Evolutionary conservation across 2,113 vertebrate species (phyloP), one percentile per base, ranked within the genome.

Genomic region (Willisornis vidua): DNA sequence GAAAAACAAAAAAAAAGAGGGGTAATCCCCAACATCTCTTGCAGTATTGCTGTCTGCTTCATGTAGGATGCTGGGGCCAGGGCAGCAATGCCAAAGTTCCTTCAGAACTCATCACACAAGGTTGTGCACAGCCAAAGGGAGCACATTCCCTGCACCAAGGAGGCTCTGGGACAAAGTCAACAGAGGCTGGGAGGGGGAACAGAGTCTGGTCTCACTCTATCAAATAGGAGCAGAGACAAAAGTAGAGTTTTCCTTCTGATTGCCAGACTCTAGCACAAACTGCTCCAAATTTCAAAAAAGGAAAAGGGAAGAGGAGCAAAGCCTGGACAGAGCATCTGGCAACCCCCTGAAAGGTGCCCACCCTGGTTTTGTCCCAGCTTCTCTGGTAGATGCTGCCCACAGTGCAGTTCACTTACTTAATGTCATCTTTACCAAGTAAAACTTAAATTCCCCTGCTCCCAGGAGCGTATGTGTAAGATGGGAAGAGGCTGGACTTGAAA

Each of bases 401-500:
- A 84, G 59, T 55, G 46, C 66, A 58, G 33, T 55, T 79, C 59
- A 59, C 43, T 77, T 81, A 35, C 39, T 49, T 55, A 51, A 70
- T 0, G 0, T 43, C 55, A 45, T 65, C 51, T 90, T 94, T 39
- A 54, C 86, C 51, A 31, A 94, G 76, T n/a, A 84, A 90, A 94
- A 87, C 55, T 39, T 29, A 29, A n/a, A 88, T 65, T 63, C 41
- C 35, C 48, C 65, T 46, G 24, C 24, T 94, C 95, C 74, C 88
- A 67, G 31, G 57, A 85, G 71, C 66, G 45, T 72, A 10, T 9
- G 46, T 76, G 37, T 45, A 46, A 76, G 72, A 84, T 0, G 2
- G 39, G 85, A 57, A 92, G 48, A 96, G 48, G 72, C 49, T 89
- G 73, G 68, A 78, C 75, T 96, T 86, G 82, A 97, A 95, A 91